A percentile compares a stretch with the other conserved stretches of the same genome.
phyloP scores from a whole-genome alignment of 2,113 vertebrate genomes.

The Alouatta palliata region DNA sequence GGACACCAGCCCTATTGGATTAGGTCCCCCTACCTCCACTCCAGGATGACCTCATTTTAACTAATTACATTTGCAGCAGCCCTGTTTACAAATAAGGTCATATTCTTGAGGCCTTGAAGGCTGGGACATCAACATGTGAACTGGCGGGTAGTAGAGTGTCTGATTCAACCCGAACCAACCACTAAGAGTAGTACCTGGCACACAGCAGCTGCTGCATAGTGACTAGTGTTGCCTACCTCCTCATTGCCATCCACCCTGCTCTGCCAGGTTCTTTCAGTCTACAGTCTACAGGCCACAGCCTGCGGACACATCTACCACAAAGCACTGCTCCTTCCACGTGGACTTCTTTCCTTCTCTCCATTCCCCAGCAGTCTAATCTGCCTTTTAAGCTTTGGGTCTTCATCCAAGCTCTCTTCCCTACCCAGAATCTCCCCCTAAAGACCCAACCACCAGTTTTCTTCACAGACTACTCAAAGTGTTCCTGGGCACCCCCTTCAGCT shows the following conservation, averaged over 20 bases:
- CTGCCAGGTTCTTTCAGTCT: too few species aligned
- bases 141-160: not conserved
- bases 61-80: not conserved
- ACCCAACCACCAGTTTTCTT: not conserved
- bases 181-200: not conserved
- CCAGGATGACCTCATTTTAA: not conserved
- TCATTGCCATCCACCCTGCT: fast-evolving
- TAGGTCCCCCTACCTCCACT: not conserved
- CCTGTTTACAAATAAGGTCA: not conserved
- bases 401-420: too few species aligned
- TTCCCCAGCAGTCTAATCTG: not conserved
- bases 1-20: not conserved
- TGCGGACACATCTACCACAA: not conserved
- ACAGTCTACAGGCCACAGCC: not conserved
- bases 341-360: fast-evolving
- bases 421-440: not conserved
- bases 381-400: not conserved
- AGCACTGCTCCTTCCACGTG: fast-evolving
- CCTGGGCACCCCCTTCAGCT: not conserved
- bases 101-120: not conserved
- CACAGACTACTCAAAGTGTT: not conserved
- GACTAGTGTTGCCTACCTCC: not conserved
- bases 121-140: not conserved
- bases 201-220: not conserved
- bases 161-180: not conserved